phyloP scores from a whole-genome alignment of 2,888 invertebrate genomes.

The Drosophila melanocephala region DNA sequence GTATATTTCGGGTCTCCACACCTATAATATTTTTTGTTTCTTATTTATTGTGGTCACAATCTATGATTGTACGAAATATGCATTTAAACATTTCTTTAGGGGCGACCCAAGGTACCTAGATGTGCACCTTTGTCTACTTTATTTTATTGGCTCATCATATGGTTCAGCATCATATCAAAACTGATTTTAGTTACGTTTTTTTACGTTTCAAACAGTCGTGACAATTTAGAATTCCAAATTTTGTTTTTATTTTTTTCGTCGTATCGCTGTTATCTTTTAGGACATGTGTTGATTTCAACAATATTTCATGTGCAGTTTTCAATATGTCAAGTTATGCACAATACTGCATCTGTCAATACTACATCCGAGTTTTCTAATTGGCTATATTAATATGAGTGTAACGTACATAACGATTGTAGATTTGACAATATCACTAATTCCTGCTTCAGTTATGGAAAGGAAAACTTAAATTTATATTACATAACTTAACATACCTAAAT shows the following conservation, averaged over 20 bases:
- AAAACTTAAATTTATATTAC: background rate
- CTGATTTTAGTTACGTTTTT: constrained; percentile 11
- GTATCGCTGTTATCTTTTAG: constrained; percentile 9
- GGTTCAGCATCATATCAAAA: constrained; percentile 7
- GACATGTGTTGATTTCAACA: constrained; percentile 22
- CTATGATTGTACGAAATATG: too few species aligned
- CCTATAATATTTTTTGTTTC: background rate
- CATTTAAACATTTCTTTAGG: background rate
- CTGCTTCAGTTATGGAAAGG: background rate
- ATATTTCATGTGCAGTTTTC: background rate
- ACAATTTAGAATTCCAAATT: constrained; percentile 25
- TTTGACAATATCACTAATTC: background rate
- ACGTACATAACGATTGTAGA: too few species aligned
- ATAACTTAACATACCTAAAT: background rate
- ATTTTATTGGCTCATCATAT: constrained; percentile 19
- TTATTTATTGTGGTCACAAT: too few species aligned
- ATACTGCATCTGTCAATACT: too few species aligned
- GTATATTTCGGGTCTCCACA: background rate
- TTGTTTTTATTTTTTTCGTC: background rate
- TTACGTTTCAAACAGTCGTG: constrained; percentile 14
- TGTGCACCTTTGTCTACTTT: background rate
- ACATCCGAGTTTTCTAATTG: background rate
- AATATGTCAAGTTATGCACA: constrained; percentile 9
- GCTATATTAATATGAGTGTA: background rate
- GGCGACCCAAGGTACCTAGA: background rate